These are phyloP conservation scores for Diprion similis DNA, from an alignment of 1,140 invertebrate species.

Conservation along the genomic window DNA sequence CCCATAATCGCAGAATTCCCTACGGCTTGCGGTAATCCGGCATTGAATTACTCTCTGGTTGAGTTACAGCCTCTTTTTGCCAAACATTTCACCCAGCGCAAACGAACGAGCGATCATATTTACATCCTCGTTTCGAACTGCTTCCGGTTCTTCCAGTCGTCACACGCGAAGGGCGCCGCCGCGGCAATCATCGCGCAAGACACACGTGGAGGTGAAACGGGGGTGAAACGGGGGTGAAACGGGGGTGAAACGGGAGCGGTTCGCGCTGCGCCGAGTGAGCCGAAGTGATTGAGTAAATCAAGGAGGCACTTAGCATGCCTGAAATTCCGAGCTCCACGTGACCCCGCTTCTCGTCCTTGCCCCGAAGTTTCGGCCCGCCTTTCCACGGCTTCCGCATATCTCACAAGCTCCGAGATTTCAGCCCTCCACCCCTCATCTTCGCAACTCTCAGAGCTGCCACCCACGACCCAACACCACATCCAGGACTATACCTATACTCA, in stretches of 20 bases:
- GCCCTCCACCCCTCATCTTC: neutral
- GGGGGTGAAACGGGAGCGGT: constrained; percentile 13
- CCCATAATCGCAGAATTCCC: neutral
- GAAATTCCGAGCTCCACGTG: constrained; percentile 28
- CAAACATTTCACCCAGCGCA: neutral
- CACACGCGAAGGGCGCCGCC: too few relatives aligned
- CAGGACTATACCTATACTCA: neutral
- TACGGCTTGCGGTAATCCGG: neutral
- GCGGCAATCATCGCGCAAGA: too few relatives aligned
- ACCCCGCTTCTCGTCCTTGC: constrained; percentile 10
- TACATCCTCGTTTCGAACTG: too few relatives aligned
- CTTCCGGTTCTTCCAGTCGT: too few relatives aligned
- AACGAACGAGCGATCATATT: neutral
- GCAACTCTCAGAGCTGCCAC: neutral
- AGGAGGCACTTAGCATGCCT: constrained; percentile 38
- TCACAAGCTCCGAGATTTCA: too few relatives aligned
- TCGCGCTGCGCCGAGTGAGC: constrained; percentile 13
- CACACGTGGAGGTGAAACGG: neutral
- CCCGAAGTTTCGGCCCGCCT: neutral
- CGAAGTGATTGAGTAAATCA: constrained; percentile 42
- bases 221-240: neutral
- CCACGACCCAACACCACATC: constrained; percentile 8
- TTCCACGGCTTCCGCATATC: neutral
- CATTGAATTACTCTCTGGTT: neutral
- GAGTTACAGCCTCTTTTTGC: neutral